These are phyloP conservation scores for Cynopterus brachyotis DNA, from an alignment of 2,113 vertebrate species.

Conservation along the genomic window DNA sequence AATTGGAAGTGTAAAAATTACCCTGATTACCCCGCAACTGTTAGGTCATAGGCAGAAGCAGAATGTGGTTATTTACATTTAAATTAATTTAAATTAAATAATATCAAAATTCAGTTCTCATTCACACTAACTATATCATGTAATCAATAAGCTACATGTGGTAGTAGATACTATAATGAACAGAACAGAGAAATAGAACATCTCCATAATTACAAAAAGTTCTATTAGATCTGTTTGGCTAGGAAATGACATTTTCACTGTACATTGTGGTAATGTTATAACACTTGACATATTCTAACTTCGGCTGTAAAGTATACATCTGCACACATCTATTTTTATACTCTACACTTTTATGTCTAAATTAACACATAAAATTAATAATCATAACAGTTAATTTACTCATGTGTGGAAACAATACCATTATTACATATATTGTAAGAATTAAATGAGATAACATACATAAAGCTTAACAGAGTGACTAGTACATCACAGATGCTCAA, in stretches of 20 bases:
- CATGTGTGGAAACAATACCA: background rate
- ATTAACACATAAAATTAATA: background rate
- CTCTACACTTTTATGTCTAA: background rate
- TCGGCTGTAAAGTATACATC: background rate
- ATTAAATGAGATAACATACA: background rate
- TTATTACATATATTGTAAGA: background rate
- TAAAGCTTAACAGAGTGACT: background rate
- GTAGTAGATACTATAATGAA: background rate
- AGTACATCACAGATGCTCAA: background rate
- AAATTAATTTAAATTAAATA: background rate
- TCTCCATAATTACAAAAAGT: background rate
- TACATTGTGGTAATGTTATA: background rate
- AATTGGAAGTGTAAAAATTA: background rate
- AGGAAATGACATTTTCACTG: background rate
- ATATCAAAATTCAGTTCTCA: conserved; percentile 6
- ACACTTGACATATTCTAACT: background rate
- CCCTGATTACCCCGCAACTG: background rate
- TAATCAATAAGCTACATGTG: background rate
- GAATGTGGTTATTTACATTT: background rate
- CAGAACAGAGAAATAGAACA: background rate
- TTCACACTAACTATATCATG: background rate
- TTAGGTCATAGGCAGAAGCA: background rate
- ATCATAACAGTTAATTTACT: background rate
- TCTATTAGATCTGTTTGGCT: background rate
- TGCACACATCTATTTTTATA: background rate